phyloP scores from a whole-genome alignment of 2,797 vertebrate species.

The Nothura maculosa region DNA sequence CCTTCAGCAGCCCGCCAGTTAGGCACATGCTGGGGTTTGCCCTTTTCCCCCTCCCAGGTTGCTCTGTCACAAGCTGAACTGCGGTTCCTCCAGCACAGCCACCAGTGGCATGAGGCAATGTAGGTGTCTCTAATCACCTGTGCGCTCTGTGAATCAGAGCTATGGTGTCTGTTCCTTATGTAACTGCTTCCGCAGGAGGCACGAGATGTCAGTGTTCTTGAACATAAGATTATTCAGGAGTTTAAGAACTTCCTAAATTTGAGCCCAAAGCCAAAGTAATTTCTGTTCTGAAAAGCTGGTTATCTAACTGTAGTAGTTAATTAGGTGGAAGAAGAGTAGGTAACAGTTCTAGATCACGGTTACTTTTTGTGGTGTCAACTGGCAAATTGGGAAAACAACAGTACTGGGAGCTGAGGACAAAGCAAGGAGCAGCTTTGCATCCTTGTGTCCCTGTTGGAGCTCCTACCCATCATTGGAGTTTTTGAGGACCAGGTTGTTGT shows the following conservation, averaged over 20 bases:
- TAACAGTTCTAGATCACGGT: not conserved
- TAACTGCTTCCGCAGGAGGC: not conserved
- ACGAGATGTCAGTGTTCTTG: not conserved
- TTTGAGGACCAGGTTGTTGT: not conserved
- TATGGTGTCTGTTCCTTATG: not conserved
- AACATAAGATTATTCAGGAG: not conserved
- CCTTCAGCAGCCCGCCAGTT: not conserved
- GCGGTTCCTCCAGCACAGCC: not conserved
- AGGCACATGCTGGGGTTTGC: rapidly evolving
- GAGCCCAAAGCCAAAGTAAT: not conserved
- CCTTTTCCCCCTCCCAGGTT: not conserved
- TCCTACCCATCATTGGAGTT: not conserved
- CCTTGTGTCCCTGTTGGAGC: not conserved
- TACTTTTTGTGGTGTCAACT: not conserved
- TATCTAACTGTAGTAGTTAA: not conserved
- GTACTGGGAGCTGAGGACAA: not conserved
- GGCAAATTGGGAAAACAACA: not conserved
- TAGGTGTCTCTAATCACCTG: not conserved
- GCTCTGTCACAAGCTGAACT: not conserved
- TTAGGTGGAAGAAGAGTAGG: not conserved
- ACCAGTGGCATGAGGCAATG: not conserved
- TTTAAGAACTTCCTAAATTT: not conserved
- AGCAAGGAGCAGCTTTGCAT: rapidly evolving
- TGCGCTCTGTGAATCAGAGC: not conserved
- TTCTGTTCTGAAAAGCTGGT: not conserved